Base-by-base conservation (phyloP, 1,140 invertebrate genomes). In the Plutomurus gul region DNA sequence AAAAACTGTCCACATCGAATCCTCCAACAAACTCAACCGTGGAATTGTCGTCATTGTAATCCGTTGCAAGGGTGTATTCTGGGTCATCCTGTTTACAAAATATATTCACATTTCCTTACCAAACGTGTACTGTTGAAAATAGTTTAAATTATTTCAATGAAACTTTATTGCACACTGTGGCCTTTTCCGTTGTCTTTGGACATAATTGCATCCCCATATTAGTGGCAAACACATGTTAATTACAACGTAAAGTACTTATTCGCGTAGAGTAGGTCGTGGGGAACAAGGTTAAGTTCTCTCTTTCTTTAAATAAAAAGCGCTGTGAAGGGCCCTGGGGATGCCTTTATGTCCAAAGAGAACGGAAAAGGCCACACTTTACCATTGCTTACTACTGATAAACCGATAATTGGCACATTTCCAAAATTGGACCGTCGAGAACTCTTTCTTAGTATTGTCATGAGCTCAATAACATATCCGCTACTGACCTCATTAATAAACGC, bases 1-100 rank as follows among this genome's bases (percentile, higher is more conserved):
- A 39, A 51, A 47, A 82, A 13, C 46, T 33, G 16, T 73, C 36
- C 11, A 82, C 77, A 40, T 79, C 77, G 22, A 79, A 79, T 47
- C 81, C 81, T 20, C 81, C 72, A 20, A 72, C 46, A 70, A 81
- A 78, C 71, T 56, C 36, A 22, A 47, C 0, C 13, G 49, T 37
- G 2, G 33, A 40, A 40, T 39, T 40, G 16, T 73, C 39, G 30
- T 25, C 30, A 51, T 20, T 49, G 22, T n/a, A 75, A n/a, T 46
- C n/a, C 0, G 73, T 75, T 49, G 40, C 43, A 47, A 47, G 73
- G 1, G 30, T 16, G 27, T 75, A 75, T 16, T 33, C 73, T 36
- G 43, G 47, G 37, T 75, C 46, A 33, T 75, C 43, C 73, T 75
- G 5, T 40, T 20, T 40, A n/a, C n/a, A 16, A 16, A 6, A 18